Percentiles rank a stretch among this genome's conserved stretches.
Conservation (phyloP, 30 jellyfish, hydroid and myxozoan species). For the Hydractinia echinata region DNA sequence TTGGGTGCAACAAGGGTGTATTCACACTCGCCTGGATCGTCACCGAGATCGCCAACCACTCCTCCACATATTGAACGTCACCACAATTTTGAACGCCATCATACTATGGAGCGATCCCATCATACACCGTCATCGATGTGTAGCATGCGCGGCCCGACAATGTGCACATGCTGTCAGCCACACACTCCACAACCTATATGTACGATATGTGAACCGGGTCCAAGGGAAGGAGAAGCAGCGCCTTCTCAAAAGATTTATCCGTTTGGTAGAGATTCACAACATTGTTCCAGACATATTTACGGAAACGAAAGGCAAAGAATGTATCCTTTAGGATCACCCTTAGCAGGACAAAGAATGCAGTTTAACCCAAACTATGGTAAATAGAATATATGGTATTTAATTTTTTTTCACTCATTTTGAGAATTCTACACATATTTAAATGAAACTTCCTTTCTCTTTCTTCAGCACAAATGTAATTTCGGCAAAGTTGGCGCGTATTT, state of each 20-base stretch:
- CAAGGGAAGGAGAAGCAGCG: constrained; percentile 69
- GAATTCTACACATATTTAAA: no score
- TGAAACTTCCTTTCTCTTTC: no score
- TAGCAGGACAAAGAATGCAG: constrained; percentile 19
- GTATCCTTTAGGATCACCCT: constrained; percentile 18
- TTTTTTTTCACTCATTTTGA: not conserved
- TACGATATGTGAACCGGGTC: constrained; percentile 36
- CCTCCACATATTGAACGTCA: constrained; percentile 1
- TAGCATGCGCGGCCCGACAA: constrained; percentile 37
- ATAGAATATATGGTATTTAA: not conserved
- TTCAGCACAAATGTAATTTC: no score
- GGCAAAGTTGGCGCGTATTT: no score
- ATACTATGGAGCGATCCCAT: not conserved
- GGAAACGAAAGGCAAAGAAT: constrained; percentile 44
- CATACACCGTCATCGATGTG: constrained; percentile 3
- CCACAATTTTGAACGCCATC: constrained; percentile 25
- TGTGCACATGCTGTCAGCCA: constrained; percentile 86
- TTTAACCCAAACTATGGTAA: constrained; percentile 24
- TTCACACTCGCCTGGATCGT: not conserved
- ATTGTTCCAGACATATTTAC: constrained; percentile 47
- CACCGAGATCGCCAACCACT: constrained; percentile 30
- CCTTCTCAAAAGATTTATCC: constrained; percentile 32
- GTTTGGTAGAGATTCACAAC: constrained; percentile 46
- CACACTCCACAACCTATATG: constrained; percentile 61
- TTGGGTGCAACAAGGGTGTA: not conserved